Evolutionary conservation across 2,113 vertebrate species (phyloP).

Genomic region (Azemiops feae): DNA sequence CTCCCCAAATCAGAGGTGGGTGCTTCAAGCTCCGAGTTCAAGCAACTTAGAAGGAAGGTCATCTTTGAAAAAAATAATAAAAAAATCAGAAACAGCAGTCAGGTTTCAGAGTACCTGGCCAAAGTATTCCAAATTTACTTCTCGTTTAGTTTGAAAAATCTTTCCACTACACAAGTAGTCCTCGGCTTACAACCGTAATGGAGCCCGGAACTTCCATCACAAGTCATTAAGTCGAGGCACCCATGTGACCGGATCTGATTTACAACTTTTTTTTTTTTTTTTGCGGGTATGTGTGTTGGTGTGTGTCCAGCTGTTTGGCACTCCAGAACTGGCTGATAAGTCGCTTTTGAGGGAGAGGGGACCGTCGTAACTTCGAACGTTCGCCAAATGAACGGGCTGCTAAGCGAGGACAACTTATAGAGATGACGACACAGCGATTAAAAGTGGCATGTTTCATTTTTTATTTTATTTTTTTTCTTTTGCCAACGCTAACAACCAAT

Average conservation of each 20-base stretch:
- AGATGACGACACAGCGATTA: background rate
- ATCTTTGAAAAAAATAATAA: background rate
- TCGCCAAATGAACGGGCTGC: background rate
- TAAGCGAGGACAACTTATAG: background rate
- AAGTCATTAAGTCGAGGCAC: no score
- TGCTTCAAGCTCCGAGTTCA: background rate
- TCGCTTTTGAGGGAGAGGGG: background rate
- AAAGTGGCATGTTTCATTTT: background rate
- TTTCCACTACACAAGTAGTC: no score
- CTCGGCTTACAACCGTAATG: no score
- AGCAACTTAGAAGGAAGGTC: background rate
- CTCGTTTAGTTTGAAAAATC: no score
- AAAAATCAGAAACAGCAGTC: background rate
- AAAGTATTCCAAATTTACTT: no score
- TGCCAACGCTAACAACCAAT: background rate
- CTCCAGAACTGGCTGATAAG: background rate
- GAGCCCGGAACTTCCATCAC: no score
- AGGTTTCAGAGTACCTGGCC: background rate
- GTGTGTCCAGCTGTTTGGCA: background rate
- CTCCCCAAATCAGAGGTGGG: no score
- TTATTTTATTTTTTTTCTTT: background rate
- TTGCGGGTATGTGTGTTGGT: background rate
- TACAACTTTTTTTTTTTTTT: no score
- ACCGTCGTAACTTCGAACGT: background rate
- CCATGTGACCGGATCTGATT: no score